Base-by-base conservation (phyloP, 2,888 invertebrate species). In the Eubasilissa splendida region DNA sequence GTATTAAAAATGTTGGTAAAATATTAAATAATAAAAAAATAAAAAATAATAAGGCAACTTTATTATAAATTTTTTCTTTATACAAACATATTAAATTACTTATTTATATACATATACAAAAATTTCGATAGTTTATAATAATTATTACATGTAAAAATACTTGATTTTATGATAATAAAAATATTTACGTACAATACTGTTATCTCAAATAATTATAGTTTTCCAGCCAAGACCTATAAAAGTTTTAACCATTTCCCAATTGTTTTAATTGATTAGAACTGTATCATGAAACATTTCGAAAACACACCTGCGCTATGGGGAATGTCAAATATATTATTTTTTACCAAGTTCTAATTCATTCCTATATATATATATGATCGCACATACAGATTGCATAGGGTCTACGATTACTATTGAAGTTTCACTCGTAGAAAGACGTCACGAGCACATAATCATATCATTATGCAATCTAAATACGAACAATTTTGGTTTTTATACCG, bases 51-150 rank as follows among this genome's bases (percentile, higher is more conserved):
- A 77, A 80, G 77, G 74, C 76, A 80, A 77, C 77, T 80, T 80
- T 80, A 77, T 74, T 80, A 66, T 66, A 74, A 80, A 77, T 80
- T 70, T 63, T 73, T 70, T 52, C 77, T 77, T 80, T 80, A 71
- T 80, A 77, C 73, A 77, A 77, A 80, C 71, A 63, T n/a, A 68
- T 80, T 80, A 76, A 76, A 80, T 76, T 77, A 77, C 74, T 76
- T 80, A 80, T 56, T 70, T 71, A 76, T 76, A 76, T 76, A 76
- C 76, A 80, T 59, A 76, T 12, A 52, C 70, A 74, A 73, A 33
- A 70, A 79, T 42, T 66, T 56, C 59, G 71, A 50, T 56, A 56
- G 53, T 71, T 54, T 78, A 78, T 22, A 53, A 70, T 50, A 50
- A 68, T 66, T 42, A 50, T 68, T 58, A 58, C 7, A 68, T 50